These are phyloP conservation scores for Hyphantria cunea DNA, from an alignment of 1,140 invertebrate species.

Conservation along the genomic window DNA sequence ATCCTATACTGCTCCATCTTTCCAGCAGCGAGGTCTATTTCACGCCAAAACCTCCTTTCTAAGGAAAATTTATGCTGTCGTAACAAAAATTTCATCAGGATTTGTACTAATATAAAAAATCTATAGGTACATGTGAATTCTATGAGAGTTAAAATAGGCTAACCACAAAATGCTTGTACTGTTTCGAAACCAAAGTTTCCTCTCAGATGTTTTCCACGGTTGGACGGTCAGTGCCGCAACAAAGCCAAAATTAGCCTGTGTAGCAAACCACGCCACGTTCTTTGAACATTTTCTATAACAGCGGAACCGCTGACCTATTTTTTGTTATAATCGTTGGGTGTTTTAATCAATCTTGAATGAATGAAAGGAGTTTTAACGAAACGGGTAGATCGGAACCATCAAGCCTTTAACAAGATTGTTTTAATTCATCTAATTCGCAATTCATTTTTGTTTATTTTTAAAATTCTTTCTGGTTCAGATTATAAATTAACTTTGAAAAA, in stretches of 20 bases:
- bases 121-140: slow-evolving; percentile 5
- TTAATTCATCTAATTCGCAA: slow-evolving; percentile 27
- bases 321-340: slow-evolving; percentile 29
- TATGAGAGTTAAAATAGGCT: slow-evolving; percentile 28
- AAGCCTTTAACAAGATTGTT: slow-evolving; percentile 23
- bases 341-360: slow-evolving; percentile 34
- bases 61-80: too few species aligned
- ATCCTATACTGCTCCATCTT: too few species aligned
- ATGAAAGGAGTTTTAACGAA: slow-evolving; percentile 25
- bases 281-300: slow-evolving; percentile 33
- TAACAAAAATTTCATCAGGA: not conserved
- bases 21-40: too few species aligned
- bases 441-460: too few species aligned
- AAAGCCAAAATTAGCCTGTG: slow-evolving; percentile 36
- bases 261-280: slow-evolving; percentile 25
- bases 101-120: too few species aligned
- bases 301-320: slow-evolving; percentile 23
- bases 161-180: slow-evolving; percentile 28
- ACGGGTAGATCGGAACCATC: slow-evolving; percentile 2
- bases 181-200: slow-evolving; percentile 28
- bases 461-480: too few species aligned
- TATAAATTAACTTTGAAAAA: too few species aligned
- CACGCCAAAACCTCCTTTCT: too few species aligned
- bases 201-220: slow-evolving; percentile 25
- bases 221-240: slow-evolving; percentile 24